phyloP scores from a whole-genome alignment of 2,113 vertebrate species.

The Glaucidium brasilianum region DNA sequence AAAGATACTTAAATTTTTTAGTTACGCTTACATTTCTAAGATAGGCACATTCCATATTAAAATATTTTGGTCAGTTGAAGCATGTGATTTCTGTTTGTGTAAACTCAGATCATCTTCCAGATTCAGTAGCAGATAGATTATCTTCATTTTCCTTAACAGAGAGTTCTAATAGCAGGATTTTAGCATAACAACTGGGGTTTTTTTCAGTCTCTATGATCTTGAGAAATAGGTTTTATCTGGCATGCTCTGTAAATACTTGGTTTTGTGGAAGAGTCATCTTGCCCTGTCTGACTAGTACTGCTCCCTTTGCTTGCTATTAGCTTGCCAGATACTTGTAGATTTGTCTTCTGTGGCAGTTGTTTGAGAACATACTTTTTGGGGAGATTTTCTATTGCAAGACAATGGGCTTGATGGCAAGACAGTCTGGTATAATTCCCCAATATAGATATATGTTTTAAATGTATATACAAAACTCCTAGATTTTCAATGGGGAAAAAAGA shows the following conservation, averaged over 20 bases:
- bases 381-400: not conserved
- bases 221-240: not conserved
- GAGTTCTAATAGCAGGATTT: not conserved
- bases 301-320: not conserved
- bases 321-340: not conserved
- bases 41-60: not conserved
- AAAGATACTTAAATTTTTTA: not conserved
- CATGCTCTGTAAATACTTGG: not conserved
- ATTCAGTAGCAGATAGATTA: not conserved
- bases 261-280: not conserved
- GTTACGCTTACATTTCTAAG: not conserved
- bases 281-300: not conserved
- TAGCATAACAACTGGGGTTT: not conserved
- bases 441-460: not conserved
- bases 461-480: not conserved
- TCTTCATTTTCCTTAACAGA: not conserved
- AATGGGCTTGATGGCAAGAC: not conserved
- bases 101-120: not conserved
- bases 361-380: not conserved
- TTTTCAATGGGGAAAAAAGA: not conserved
- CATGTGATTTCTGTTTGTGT: not conserved
- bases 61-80: not conserved
- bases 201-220: rapidly evolving
- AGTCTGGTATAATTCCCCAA: not conserved
- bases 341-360: not conserved